A percentile compares a stretch with the other conserved stretches of the same genome.
These are phyloP conservation scores for Scopus umbretta DNA, from an alignment of 2,113 vertebrate genomes.

Conservation along the genomic window DNA sequence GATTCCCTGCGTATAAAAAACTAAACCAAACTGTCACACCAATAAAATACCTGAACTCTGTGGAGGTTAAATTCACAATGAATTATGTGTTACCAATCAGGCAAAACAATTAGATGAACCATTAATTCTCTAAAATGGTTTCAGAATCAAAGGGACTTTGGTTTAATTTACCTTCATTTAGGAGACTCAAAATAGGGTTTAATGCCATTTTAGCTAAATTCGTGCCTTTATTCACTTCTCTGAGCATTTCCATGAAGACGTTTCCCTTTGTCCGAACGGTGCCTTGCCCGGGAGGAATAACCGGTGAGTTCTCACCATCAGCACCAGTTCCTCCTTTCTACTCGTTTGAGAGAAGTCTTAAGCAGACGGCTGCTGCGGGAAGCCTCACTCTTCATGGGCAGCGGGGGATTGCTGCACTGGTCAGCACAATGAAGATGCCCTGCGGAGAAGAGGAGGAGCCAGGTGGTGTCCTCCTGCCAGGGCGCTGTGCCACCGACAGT, in stretches of 20 bases:
- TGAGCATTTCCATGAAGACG: background rate
- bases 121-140: background rate
- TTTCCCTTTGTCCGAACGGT: background rate
- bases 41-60: background rate
- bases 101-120: background rate
- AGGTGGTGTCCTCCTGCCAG: background rate
- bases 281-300: background rate
- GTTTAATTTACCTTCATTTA: background rate
- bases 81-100: background rate
- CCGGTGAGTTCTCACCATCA: no score
- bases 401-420: accelerated
- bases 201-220: background rate
- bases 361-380: background rate
- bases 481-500: background rate
- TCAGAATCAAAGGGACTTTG: background rate
- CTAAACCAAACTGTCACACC: background rate
- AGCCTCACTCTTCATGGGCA: accelerated
- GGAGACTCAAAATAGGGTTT: background rate
- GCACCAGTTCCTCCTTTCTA: background rate
- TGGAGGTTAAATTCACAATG: background rate
- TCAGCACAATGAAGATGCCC: background rate
- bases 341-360: background rate
- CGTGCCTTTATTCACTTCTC: background rate
- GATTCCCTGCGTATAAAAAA: background rate
- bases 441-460: background rate